Percentiles rank a stretch among this genome's conserved stretches.
These are phyloP conservation scores for Hydractinia symbiolongicarpus DNA, from an alignment of 30 jellyfish, hydroid and myxozoan species.

Conservation along the genomic window DNA sequence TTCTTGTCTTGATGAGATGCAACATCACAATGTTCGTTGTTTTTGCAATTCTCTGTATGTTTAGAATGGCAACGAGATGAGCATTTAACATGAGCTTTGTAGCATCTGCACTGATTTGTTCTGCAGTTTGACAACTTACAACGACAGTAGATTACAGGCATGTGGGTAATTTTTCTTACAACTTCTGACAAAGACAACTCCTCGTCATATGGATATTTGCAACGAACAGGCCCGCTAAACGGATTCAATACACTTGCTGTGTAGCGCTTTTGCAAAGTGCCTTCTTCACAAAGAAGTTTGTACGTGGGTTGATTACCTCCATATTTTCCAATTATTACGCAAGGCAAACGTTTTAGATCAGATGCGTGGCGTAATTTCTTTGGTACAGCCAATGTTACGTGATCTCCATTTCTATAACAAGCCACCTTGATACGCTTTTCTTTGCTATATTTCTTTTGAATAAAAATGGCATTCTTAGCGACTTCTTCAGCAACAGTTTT, in stretches of 20 bases:
- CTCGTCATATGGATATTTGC: background rate
- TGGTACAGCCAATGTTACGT: background rate
- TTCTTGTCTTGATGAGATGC: too few species aligned
- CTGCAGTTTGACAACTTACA: too few species aligned
- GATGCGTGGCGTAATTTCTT: background rate
- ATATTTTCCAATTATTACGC: background rate
- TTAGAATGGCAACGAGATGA: too few species aligned
- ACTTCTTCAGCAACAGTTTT: background rate
- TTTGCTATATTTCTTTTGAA: conserved; percentile 1
- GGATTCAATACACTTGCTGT: conserved; percentile 2
- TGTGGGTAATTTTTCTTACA: too few species aligned
- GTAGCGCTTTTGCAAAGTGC: background rate
- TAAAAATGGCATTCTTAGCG: background rate
- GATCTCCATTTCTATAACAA: background rate
- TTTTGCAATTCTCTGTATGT: too few species aligned
- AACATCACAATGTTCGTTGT: too few species aligned
- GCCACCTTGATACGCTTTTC: background rate
- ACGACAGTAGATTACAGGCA: too few species aligned
- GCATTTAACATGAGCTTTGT: too few species aligned
- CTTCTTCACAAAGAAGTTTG: background rate
- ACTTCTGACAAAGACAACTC: too few species aligned
- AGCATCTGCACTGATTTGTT: too few species aligned
- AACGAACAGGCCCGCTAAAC: conserved; percentile 6
- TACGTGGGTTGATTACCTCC: background rate
- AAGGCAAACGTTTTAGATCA: conserved; percentile 9